Conservation (phyloP, 2,797 vertebrate species). For the Clarias pachynema region DNA sequence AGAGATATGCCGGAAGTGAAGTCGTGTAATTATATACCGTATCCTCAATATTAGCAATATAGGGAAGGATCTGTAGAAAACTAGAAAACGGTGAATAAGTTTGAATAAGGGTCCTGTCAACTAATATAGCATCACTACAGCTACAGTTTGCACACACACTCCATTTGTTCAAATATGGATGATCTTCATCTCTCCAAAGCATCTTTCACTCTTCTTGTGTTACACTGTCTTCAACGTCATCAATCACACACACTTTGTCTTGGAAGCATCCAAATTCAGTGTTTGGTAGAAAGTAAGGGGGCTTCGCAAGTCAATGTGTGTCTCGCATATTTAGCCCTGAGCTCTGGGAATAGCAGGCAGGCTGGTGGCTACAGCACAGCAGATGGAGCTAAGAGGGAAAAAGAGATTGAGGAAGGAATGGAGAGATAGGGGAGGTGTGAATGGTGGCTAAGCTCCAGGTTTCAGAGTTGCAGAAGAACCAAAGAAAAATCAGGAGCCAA, state of each 20-base stretch:
- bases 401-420: constrained; percentile 15
- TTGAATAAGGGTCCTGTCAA: neutral
- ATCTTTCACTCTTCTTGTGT: neutral
- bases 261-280: constrained; percentile 13
- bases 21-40: constrained; percentile 7
- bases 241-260: constrained; percentile 4
- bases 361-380: constrained; percentile 64
- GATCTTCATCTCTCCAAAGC: neutral
- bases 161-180: neutral
- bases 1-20: neutral
- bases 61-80: neutral
- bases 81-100: neutral
- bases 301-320: constrained; percentile 35
- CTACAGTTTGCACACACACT: neutral
- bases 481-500: constrained; percentile 35
- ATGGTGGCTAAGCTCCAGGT: constrained; percentile 37
- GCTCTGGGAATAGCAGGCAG: constrained; percentile 61
- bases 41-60: neutral
- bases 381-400: constrained; percentile 62
- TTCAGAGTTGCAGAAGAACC: constrained; percentile 34
- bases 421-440: constrained; percentile 26
- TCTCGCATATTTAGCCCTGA: constrained; percentile 50
- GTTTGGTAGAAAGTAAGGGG: neutral
- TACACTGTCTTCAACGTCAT: neutral
- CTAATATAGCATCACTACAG: neutral